phyloP scores from a whole-genome alignment of 2,113 vertebrate genomes.

The Mustela lutreola region DNA sequence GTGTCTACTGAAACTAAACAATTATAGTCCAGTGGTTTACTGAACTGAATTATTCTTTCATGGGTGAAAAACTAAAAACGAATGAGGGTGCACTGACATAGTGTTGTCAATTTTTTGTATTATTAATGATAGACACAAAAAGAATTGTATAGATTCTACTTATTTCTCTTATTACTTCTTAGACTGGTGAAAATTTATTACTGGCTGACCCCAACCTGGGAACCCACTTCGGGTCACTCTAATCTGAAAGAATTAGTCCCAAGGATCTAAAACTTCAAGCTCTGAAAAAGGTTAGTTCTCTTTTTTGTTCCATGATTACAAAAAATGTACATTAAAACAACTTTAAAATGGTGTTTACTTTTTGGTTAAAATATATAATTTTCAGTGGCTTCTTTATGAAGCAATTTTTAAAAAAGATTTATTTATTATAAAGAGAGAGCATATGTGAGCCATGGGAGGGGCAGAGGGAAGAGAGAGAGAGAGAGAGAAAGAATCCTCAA shows the following conservation, averaged over 20 bases:
- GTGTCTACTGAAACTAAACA: background rate
- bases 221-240: background rate
- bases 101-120: background rate
- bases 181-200: background rate
- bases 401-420: background rate
- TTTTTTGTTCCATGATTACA: background rate
- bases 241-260: background rate
- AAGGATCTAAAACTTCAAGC: background rate
- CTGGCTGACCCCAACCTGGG: background rate
- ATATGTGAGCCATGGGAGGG: background rate
- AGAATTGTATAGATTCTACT: background rate
- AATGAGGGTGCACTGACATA: background rate
- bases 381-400: background rate
- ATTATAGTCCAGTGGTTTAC: background rate
- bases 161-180: background rate
- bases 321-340: background rate
- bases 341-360: background rate
- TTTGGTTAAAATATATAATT: constrained; percentile 12
- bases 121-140: background rate
- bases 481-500: background rate
- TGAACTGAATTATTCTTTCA: constrained; percentile 36
- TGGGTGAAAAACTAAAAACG: background rate
- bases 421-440: background rate
- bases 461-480: background rate
- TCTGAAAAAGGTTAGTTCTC: background rate